phyloP scores from a whole-genome alignment of 2,113 vertebrate genomes.

The Colistium nudipinnis region DNA sequence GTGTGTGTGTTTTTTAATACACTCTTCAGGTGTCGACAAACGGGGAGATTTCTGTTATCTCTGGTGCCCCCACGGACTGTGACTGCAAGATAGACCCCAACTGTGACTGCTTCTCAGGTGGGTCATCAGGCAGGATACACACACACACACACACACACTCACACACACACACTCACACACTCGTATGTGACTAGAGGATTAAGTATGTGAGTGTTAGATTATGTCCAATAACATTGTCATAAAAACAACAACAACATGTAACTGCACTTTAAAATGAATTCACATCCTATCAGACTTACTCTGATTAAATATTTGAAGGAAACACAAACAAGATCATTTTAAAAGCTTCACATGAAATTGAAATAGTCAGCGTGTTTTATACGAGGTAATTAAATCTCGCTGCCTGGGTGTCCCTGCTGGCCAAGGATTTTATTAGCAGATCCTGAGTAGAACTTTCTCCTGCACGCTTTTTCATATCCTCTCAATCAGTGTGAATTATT shows the following conservation, averaged over 20 bases:
- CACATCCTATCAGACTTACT: conserved; percentile 32
- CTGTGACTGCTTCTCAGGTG: conserved; percentile 98
- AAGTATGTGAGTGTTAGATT: conserved; percentile 48
- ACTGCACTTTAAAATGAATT: conserved; percentile 43
- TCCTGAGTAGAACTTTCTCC: conserved; percentile 7
- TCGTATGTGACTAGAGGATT: conserved; percentile 38
- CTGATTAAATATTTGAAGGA: conserved; percentile 26
- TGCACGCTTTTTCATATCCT: conserved; percentile 14
- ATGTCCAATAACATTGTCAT: conserved; percentile 53
- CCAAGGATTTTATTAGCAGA: conserved; percentile 45
- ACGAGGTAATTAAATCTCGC: conserved; percentile 48
- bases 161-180: conserved; percentile 25
- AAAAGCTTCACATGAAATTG: conserved; percentile 41
- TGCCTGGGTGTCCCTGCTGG: conserved; percentile 39
- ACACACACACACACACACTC: conserved; percentile 37
- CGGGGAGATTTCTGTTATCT: conserved; percentile 92
- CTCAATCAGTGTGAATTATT: conserved; percentile 40
- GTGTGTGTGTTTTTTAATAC: conserved; percentile 32
- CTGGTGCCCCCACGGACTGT: conserved; percentile 93
- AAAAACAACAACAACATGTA: conserved; percentile 38
- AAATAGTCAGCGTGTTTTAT: conserved; percentile 42
- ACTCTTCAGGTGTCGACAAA: conserved; percentile 89
- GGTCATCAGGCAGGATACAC: conserved; percentile 50
- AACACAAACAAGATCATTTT: conserved; percentile 30
- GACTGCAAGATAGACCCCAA: conserved; percentile 99